Percentiles rank a stretch among this genome's conserved stretches.
These are phyloP conservation scores for Charina bottae DNA, from an alignment of 2,113 vertebrate species.

Conservation along the genomic window DNA sequence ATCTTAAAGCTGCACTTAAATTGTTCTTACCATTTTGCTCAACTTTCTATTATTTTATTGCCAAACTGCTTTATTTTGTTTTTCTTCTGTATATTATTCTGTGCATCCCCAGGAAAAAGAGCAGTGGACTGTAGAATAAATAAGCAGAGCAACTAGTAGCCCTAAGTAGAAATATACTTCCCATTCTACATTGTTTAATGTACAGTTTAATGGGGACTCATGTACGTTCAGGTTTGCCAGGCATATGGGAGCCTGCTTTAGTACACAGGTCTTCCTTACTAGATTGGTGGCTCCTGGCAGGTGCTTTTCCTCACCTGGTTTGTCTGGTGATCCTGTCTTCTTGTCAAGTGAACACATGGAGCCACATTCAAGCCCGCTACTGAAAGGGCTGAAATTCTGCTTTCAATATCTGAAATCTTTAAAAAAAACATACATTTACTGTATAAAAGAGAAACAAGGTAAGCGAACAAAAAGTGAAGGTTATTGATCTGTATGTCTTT, in stretches of 20 bases:
- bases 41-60: slow-evolving; percentile 1
- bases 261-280: not conserved
- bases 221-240: not conserved
- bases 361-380: slow-evolving; percentile 92
- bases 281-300: not conserved
- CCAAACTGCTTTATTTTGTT: not conserved
- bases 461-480: not conserved
- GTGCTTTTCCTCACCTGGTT: slow-evolving; percentile 71
- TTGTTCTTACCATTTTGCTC: not conserved
- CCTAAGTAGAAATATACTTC: not conserved
- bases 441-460: slow-evolving; percentile 55
- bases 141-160: not conserved
- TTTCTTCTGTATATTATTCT: not conserved
- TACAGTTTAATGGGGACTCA: not conserved
- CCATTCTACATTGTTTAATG: not conserved
- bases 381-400: slow-evolving; percentile 94
- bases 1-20: not conserved
- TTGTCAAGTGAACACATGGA: slow-evolving; percentile 84
- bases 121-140: no score
- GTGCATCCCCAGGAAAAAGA: not conserved
- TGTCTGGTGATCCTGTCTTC: slow-evolving; percentile 72
- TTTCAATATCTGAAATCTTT: slow-evolving; percentile 98
- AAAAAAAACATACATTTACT: slow-evolving; percentile 66
- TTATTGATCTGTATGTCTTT: slow-evolving; percentile 4
- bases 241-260: not conserved